phyloP scores from a whole-genome alignment of 2,797 vertebrate genomes.

The Chelmon rostratus region DNA sequence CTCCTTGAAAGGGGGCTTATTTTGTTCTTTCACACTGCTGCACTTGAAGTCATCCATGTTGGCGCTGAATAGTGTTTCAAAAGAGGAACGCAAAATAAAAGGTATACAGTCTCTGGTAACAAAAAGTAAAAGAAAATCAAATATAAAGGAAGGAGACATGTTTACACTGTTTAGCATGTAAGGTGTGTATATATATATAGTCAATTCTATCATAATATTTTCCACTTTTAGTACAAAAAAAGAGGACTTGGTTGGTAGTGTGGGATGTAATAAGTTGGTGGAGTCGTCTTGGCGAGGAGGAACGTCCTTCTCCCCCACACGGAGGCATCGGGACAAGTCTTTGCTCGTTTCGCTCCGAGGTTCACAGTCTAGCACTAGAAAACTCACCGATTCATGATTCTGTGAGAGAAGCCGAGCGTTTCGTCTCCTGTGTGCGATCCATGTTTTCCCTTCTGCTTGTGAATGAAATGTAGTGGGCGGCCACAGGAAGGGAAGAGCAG shows the following conservation, averaged over 20 bases:
- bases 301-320: slow-evolving; percentile 31
- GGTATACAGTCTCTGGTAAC: slow-evolving; percentile 30
- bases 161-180: slow-evolving; percentile 71
- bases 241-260: slow-evolving; percentile 68
- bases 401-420: slow-evolving; percentile 39
- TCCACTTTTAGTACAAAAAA: slow-evolving; percentile 76
- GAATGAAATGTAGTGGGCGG: slow-evolving; percentile 29
- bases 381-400: slow-evolving; percentile 52
- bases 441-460: slow-evolving; percentile 36
- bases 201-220: slow-evolving; percentile 75
- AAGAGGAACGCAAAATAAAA: slow-evolving; percentile 45
- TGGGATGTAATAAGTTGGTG: slow-evolving; percentile 33
- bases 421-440: slow-evolving; percentile 34
- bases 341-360: slow-evolving; percentile 46
- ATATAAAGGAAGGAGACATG: slow-evolving; percentile 26
- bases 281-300: slow-evolving; percentile 21
- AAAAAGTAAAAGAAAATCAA: slow-evolving; percentile 45
- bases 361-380: slow-evolving; percentile 56
- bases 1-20: slow-evolving; percentile 9
- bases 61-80: slow-evolving; percentile 37
- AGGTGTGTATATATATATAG: slow-evolving; percentile 61
- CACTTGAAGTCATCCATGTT: slow-evolving; percentile 27
- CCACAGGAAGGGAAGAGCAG: slow-evolving; percentile 9
- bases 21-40: slow-evolving; percentile 39
- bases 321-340: slow-evolving; percentile 35